Evolutionary conservation across 2,113 vertebrate species (phyloP).

Genomic region (Meles meles): DNA sequence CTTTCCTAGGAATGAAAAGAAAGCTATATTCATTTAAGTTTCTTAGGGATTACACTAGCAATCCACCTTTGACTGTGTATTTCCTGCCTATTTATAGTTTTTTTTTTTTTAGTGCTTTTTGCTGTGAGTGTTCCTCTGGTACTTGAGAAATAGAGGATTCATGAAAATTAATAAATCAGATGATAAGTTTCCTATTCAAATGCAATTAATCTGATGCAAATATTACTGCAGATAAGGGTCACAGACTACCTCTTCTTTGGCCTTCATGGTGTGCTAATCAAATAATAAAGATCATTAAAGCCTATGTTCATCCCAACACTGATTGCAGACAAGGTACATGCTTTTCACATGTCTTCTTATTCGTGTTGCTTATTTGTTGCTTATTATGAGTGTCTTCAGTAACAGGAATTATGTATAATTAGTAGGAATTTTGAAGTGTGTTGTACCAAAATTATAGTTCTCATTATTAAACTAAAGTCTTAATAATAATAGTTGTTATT

Average conservation of each 20-base stretch:
- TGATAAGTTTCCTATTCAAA: neutral
- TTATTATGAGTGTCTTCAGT: neutral
- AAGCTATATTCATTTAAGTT: constrained; percentile 54
- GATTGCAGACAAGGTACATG: neutral
- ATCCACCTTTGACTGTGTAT: constrained; percentile 28
- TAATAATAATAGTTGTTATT: neutral
- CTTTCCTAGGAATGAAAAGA: constrained; percentile 65
- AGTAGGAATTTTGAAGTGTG: neutral
- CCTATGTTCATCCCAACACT: neutral
- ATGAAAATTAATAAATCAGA: neutral
- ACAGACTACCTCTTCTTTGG: neutral
- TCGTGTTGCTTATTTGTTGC: neutral
- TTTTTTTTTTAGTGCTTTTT: neutral
- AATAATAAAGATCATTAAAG: neutral
- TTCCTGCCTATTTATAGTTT: constrained; percentile 7
- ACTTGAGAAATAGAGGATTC: neutral
- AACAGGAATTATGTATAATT: neutral
- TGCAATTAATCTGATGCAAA: constrained; percentile 52
- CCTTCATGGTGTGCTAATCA: neutral
- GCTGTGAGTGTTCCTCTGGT: neutral
- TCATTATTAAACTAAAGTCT: neutral
- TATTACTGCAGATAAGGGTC: neutral
- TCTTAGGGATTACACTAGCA: constrained; percentile 69
- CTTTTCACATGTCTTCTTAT: neutral
- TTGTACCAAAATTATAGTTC: neutral